Conservation (phyloP, 1,140 invertebrate genomes). For the Zaprionus nigranus region DNA sequence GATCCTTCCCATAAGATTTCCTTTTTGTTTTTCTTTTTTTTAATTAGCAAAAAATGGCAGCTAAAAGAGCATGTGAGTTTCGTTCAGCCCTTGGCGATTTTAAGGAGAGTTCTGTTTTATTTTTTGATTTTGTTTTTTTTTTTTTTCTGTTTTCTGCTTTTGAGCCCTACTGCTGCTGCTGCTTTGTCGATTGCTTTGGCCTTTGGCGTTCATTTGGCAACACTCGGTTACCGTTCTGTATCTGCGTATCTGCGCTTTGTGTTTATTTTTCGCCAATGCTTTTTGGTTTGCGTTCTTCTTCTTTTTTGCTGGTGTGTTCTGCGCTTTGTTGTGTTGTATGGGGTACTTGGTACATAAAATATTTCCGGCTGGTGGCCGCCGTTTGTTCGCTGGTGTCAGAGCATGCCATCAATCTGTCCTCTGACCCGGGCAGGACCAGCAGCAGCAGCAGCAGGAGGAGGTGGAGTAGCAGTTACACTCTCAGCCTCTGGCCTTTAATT, state of each 20-base stretch:
- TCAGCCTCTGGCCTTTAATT: conserved; percentile 78
- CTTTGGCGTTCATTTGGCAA: conserved; percentile 80
- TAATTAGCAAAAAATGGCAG: background rate
- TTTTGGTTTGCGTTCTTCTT: conserved; percentile 11
- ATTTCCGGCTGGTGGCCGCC: conserved; percentile 64
- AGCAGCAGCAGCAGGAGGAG: conserved; percentile 10
- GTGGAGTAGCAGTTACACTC: conserved; percentile 40
- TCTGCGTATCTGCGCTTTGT: conserved; percentile 64
- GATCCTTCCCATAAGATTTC: no score
- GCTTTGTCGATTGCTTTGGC: conserved; percentile 78
- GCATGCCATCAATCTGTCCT: conserved; percentile 78
- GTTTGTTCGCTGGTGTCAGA: conserved; percentile 61
- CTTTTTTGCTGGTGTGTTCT: background rate
- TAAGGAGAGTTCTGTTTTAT: conserved; percentile 31
- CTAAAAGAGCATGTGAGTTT: background rate
- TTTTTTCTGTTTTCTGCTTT: conserved; percentile 15
- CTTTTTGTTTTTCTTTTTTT: background rate
- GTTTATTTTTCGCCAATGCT: conserved; percentile 25
- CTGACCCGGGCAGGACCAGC: conserved; percentile 49
- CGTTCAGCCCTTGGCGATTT: background rate
- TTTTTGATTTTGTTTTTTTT: conserved; percentile 23
- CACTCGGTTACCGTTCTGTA: conserved; percentile 61
- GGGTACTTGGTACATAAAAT: conserved; percentile 54
- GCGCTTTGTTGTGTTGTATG: conserved; percentile 2
- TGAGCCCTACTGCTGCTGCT: conserved; percentile 35